Conservation (phyloP, 2,113 vertebrate genomes). For the Tachuris rubrigastra region DNA sequence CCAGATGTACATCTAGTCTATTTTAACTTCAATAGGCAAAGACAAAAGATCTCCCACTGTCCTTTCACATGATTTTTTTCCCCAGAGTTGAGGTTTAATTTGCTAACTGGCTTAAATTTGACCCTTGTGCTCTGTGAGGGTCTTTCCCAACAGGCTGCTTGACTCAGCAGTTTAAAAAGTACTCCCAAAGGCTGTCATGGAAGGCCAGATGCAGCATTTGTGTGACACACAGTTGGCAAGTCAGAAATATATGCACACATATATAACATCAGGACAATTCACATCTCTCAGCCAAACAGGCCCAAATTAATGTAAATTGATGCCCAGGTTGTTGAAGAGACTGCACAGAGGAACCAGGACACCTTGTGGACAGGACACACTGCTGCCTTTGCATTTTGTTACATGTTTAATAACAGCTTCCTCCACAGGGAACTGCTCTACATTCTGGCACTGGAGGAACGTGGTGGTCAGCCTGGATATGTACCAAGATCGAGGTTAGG, state of each 20-base stretch:
- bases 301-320: background rate
- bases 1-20: background rate
- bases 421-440: background rate
- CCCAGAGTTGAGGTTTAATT: background rate
- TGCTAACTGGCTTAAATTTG: background rate
- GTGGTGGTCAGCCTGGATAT: background rate
- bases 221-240: background rate
- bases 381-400: background rate
- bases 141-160: background rate
- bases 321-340: background rate
- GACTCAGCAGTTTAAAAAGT: background rate
- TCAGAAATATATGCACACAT: background rate
- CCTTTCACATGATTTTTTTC: background rate
- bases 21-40: background rate
- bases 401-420: background rate
- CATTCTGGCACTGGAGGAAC: background rate
- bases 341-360: background rate
- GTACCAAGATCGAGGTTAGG: background rate
- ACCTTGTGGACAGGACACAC: background rate
- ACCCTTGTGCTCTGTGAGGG: background rate
- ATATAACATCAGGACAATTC: background rate
- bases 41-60: background rate
- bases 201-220: background rate
- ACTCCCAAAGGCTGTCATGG: background rate
- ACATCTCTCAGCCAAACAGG: background rate